Evolutionary conservation across 2,113 vertebrate species (phyloP), one percentile per base, ranked within the genome.

Genomic region (Leptobrachium ailaonicum): DNA sequence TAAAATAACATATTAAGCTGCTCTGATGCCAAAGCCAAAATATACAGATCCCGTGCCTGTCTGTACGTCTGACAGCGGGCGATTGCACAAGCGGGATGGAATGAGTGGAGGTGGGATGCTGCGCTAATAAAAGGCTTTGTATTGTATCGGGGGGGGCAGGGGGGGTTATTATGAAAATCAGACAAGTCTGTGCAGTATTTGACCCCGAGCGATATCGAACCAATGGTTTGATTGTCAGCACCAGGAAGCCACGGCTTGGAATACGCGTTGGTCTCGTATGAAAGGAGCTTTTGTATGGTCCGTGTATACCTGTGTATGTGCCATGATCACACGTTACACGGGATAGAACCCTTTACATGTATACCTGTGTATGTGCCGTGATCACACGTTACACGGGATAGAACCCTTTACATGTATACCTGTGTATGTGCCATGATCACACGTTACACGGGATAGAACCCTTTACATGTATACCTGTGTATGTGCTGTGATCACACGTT

Each of bases 81-180:
- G 13, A 7, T 44, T 73, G 70, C 70, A 56, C 64, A 42, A 58
- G 64, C 60, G 43, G 41, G 43, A 62, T 20, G 44, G 58, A 32
- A 6, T 10, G 47, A 13, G 63, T 66, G 41, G 45, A 73, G 41
- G 45, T 14, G 10, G 67, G 44, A 58, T 45, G 13, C n/a, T 11
- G 3, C 53, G 2, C 69, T 14, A 56, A 73, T 56, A 80, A 80
- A 68, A 74, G 63, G 63, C 54, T 68, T 74, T 80, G 78, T 80
- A 68, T 43, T 8, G 58, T 53, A 68, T 66, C 20, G 5, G 2
- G 20, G 20, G 20, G 20, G 20, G 20, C 0, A 32, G 20, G 2
- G 6, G 6, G 2, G 10, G 6, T 43, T 10, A 11, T 44, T 68
- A 20, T 20, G 32, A 20, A 71, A 47, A 71, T 71, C 32, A 42